Base-by-base conservation (phyloP, 1,140 invertebrate species). In the Zaprionus inermis region DNA sequence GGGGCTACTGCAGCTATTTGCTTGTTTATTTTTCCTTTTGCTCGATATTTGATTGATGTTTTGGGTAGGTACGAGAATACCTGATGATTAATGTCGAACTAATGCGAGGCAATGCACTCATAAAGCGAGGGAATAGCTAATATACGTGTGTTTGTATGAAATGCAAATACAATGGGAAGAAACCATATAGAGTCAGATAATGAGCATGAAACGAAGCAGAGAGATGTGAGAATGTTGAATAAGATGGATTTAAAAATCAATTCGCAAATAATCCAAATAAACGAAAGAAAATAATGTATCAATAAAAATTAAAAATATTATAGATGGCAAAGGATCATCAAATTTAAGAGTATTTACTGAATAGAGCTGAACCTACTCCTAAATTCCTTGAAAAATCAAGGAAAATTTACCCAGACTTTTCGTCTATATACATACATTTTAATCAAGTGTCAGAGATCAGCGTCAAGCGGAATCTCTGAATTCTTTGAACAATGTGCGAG, bases 31-130 rank as follows among this genome's bases (percentile, higher is more conserved):
- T 61, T 69, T 69, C 44, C 72, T 57, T 52, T 49, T 41, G 59
- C 20, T 64, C 67, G 46, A 75, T 75, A 71, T 75, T 75, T 75
- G 72, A 75, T 75, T 75, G 72, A 75, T 75, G 72, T 75, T 75
- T 67, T 64, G 28, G 20, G 10, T 57, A 49, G 28, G 24, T 32
- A 38, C 12, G 18, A 49, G 44, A 49, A 49, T 49, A 49, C 44
- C 49, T 49, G 57, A 75, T 75, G 72, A 75, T 75, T 75, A 75
- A 75, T 75, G 38, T 61, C 67, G 32, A 75, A 71, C 56, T 75
- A 75, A 75, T 74, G 66, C 57, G 72, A 70, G 72, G 72, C 72
- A 74, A 74, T 74, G 72, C 66, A 74, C 72, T 74, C 72, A 24
- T n/a, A 56, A 56, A 74, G 30, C 49, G 10, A 58, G 12, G 18